Evolutionary conservation across 1,140 invertebrate species (phyloP), one percentile per base, ranked within the genome.

Genomic region (Spodoptera frugiperda): DNA sequence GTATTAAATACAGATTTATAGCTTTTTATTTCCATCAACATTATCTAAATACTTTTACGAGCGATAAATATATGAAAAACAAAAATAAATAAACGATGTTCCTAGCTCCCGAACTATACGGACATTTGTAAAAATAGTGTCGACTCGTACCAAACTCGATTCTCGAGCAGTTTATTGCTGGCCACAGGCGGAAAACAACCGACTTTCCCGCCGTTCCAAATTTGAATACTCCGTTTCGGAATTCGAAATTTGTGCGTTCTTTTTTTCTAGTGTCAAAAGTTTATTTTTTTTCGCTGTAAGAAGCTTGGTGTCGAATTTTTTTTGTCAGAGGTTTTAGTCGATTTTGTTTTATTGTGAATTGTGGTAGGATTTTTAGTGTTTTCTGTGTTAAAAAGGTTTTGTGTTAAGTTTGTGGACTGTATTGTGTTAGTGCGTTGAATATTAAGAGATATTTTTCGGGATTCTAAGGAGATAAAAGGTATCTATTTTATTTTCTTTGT

Each of bases 61-160:
- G 11, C 46, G 4, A 30, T 73, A 57, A 57, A 72, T 57, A 72
- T 57, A n/a, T n/a, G n/a, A n/a, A 14, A 44, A 71, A 53, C 17
- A 19, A 57, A 72, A 55, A 39, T 46, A 59, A 49, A 61, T n/a
- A 48, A 30, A 73, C 30, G 55, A 57, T 25, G 71, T 19, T 46
- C 54, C 30, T 25, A 33, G 48, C 67, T 61, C 76, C 46, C 68
- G 76, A 54, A 44, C 55, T 73, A 49, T 33, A 46, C 53, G 72
- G 44, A 19, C 12, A 63, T 63, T 59, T 77, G 68, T 77, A 77
- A 77, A 77, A 77, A 77, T 77, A 77, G 67, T 77, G 67, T 39
- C 46, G 49, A 51, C 17, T 44, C 67, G 46, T 53, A 77, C 17
- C 59, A 67, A 67, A 67, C 59, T 33, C 68, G 30, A 39, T n/a